Percentiles rank a stretch among this genome's conserved stretches.
These are phyloP conservation scores for Apodemus sylvaticus DNA, from an alignment of 2,113 vertebrate species.

Conservation along the genomic window DNA sequence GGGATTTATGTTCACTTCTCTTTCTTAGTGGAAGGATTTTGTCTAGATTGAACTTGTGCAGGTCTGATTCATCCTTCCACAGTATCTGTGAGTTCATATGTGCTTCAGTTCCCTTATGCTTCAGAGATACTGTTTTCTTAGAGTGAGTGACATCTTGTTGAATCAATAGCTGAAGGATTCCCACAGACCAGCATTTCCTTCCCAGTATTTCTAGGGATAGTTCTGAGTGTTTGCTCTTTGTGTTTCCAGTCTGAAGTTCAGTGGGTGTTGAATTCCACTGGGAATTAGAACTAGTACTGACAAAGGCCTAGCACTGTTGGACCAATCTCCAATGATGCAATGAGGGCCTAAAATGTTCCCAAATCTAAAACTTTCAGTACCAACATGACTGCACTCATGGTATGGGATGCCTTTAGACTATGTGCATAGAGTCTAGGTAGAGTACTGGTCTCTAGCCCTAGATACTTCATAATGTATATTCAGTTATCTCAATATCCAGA, in stretches of 20 bases:
- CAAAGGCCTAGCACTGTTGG: accelerated
- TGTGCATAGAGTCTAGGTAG: background rate
- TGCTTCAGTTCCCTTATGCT: background rate
- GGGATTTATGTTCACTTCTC: background rate
- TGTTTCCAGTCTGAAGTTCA: accelerated
- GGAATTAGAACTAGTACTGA: background rate
- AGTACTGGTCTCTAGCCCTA: background rate
- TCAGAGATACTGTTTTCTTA: background rate
- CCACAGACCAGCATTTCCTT: background rate
- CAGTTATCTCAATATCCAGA: background rate
- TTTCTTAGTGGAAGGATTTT: background rate
- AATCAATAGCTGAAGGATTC: background rate
- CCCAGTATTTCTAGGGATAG: background rate
- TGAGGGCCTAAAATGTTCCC: accelerated
- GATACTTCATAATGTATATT: background rate
- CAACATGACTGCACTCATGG: background rate
- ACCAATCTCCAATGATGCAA: accelerated
- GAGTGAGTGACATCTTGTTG: background rate
- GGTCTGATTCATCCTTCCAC: background rate
- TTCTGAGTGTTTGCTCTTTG: background rate
- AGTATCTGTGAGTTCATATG: background rate
- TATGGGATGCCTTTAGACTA: background rate
- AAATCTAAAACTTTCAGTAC: background rate
- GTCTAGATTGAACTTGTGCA: background rate
- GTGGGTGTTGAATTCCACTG: background rate